Base-by-base conservation (phyloP, 2,797 vertebrate genomes). In the Hipposideros larvatus region DNA sequence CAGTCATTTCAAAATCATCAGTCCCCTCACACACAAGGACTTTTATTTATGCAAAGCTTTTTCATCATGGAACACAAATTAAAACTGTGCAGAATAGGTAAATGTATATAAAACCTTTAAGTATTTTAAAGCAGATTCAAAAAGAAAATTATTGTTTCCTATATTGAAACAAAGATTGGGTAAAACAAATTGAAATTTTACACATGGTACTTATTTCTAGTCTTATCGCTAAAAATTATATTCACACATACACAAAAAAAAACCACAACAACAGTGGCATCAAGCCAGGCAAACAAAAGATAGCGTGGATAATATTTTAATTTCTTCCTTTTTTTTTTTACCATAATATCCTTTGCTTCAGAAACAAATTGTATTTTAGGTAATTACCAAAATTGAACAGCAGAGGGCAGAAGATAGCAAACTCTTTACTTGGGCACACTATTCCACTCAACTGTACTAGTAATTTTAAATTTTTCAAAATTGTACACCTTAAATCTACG, bases 381-480 rank as follows among this genome's bases (percentile, higher is more conserved):
- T 91, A 93, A 93, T 96, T 97, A 87, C 89, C 82, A 87, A 83
- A 83, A 71, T 24, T 79, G 88, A 97, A 97, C 97, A 98, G 96
- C 96, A 98, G 97, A 97, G 97, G 97, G 97, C 97, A 96, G 96
- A 93, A 96, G 82, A 91, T 43, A 93, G 55, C 80, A 95, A 92
- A 80, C 11, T 96, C 31, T 83, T 61, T 63, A n/a, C 84, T 70
- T 18, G 41, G 80, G 37, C 7, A 70, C 21, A 48, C 59, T 94
- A 11, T 71, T 88, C 19, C 63, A 70, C 57, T 92, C 74, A 83
- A 77, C 5, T 84, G 43, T 21, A 59, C 14, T 34, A 28, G 11
- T 15, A 71, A 70, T 31, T 78, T 74, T 61, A 11, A 59, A 77
- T 96, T 91, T 82, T 94, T 91, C 16, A 92, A 92, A 75, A 46